phyloP scores from a whole-genome alignment of 2,113 vertebrate genomes.

The Oryzias woworae region DNA sequence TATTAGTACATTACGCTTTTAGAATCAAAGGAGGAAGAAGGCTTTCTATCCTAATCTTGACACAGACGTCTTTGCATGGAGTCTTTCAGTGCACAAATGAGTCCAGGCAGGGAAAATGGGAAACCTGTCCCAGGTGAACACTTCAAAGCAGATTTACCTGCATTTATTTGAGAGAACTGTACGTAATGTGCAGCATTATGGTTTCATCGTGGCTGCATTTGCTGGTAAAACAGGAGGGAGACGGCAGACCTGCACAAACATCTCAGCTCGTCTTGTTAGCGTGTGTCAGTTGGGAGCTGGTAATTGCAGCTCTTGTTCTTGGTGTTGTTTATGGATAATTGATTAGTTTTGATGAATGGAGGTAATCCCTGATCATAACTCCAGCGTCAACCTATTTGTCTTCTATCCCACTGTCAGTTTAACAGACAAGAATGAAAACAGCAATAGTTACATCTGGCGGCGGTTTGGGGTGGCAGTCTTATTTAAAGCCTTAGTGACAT shows the following conservation, averaged over 20 bases:
- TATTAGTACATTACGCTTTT: not conserved
- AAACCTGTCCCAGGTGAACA: not conserved
- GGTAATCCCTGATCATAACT: conserved; percentile 57
- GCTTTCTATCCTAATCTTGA: not conserved
- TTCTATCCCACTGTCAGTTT: conserved; percentile 23
- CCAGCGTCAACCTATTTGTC: conserved; percentile 61
- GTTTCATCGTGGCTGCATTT: conserved; percentile 25
- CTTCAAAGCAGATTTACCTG: conserved; percentile 48
- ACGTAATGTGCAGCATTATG: conserved; percentile 36
- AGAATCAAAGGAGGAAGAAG: not conserved
- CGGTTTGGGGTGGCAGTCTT: too few relatives aligned
- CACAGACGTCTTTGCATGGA: not conserved
- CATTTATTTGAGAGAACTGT: conserved; percentile 16
- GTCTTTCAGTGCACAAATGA: not conserved
- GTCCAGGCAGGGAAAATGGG: conserved; percentile 4
- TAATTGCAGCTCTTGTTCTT: conserved; percentile 68
- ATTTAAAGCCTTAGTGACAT: too few relatives aligned
- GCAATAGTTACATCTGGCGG: too few relatives aligned
- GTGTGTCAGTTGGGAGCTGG: conserved; percentile 31
- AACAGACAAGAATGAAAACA: conserved; percentile 12
- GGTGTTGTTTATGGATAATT: conserved; percentile 68
- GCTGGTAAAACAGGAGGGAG: conserved; percentile 34
- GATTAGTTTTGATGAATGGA: conserved; percentile 68
- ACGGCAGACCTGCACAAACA: conserved; percentile 13
- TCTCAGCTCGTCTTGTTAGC: conserved; percentile 12